A percentile compares a stretch with the other conserved stretches of the same genome.
Evolutionary conservation across 1,140 invertebrate genomes (phyloP).

Genomic region (Pachypsylla venusta): DNA sequence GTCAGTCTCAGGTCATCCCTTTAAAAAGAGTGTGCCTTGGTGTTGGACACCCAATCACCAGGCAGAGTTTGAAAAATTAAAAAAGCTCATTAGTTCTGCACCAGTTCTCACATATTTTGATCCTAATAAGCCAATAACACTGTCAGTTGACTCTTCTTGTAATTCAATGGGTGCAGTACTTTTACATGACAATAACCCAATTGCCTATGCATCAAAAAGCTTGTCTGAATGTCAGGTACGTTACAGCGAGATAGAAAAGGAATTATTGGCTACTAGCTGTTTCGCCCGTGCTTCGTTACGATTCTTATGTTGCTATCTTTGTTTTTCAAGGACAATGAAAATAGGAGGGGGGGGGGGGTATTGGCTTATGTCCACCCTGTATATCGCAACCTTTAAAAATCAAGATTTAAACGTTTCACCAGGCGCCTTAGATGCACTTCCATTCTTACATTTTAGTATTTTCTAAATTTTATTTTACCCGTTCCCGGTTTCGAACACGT

Average conservation of each 20-base stretch:
- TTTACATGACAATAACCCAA: constrained; percentile 24
- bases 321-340: too few relatives aligned
- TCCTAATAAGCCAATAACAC: constrained; percentile 7
- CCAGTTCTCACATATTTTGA: constrained; percentile 18
- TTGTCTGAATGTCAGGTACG: constrained; percentile 26
- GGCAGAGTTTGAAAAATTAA: constrained; percentile 16
- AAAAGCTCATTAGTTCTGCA: constrained; percentile 11
- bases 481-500: too few relatives aligned
- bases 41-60: constrained; percentile 20
- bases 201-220: constrained; percentile 27
- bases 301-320: too few relatives aligned
- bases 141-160: constrained; percentile 8
- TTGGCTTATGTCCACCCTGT: too few relatives aligned
- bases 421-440: too few relatives aligned
- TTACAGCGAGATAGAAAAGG: constrained; percentile 34
- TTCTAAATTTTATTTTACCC: too few relatives aligned
- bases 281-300: too few relatives aligned
- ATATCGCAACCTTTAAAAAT: too few relatives aligned
- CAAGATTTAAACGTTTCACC: too few relatives aligned
- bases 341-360: too few relatives aligned
- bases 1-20: not conserved
- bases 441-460: too few relatives aligned
- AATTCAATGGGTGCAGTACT: constrained; percentile 25
- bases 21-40: constrained; percentile 22
- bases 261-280: constrained; percentile 32